These are phyloP conservation scores for Jacana jacana DNA, from an alignment of 2,113 vertebrate species.

Conservation along the genomic window DNA sequence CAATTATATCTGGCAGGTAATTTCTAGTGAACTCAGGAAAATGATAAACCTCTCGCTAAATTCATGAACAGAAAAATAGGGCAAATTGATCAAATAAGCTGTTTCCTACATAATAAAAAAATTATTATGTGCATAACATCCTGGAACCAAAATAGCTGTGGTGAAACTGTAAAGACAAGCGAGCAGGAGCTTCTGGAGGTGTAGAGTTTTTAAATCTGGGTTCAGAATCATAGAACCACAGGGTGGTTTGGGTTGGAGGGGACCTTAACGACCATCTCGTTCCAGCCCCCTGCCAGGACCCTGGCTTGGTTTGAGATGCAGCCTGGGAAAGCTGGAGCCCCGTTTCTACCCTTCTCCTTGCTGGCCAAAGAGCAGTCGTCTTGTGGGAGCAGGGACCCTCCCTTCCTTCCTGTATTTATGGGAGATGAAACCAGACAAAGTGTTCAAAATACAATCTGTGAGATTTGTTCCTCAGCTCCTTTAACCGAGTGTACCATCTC, in stretches of 20 bases:
- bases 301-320: neutral
- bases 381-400: neutral
- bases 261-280: neutral
- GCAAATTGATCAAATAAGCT: constrained; percentile 55
- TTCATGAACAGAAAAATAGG: constrained; percentile 23
- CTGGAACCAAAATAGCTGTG: constrained; percentile 32
- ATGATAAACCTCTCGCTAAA: constrained; percentile 27
- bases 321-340: neutral
- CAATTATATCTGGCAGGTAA: constrained; percentile 55
- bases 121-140: neutral
- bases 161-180: neutral
- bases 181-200: neutral
- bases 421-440: neutral
- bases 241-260: neutral
- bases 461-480: neutral
- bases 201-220: neutral
- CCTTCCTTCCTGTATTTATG: neutral
- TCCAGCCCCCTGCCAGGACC: neutral
- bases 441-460: neutral
- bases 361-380: neutral
- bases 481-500: neutral
- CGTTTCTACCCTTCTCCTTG: neutral
- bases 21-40: constrained; percentile 39
- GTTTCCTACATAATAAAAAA: constrained; percentile 24
- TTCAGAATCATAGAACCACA: neutral